Base-by-base conservation (phyloP, 2,888 invertebrate genomes). In the Eupithecia vulgata region DNA sequence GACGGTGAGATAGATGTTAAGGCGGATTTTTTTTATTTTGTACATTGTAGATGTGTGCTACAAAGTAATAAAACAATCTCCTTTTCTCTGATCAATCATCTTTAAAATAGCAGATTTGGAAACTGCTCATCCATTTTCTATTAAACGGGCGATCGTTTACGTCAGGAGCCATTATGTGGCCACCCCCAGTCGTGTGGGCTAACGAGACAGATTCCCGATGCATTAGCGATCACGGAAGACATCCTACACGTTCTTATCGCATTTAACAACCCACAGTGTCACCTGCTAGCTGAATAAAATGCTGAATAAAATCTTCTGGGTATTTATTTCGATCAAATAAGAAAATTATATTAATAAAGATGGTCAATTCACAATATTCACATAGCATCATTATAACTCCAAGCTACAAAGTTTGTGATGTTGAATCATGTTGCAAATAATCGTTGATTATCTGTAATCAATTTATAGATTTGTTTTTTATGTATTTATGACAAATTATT, bases 171-270 rank as follows among this genome's bases (percentile, higher is more conserved):
- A 64, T 64, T 35, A 64, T 37, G 17, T 12, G 37, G n/a, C n/a
- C 21, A 21, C 57, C n/a, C 57, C 21, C 25, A 5, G 25, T 25
- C 1, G 57, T 57, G 62, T 12, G 62, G 12, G 3, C 62, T 64
- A 64, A 64, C 62, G 62, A 64, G 37, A 64, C 34, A 34, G 37
- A 64, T 35, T 17, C 37, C 57, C 21, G 57, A 57, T 57, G 62
- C 61, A 61, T 61, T 64, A 64, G 35, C 37, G 62, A 64, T 35
- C 40, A 35, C 35, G 66, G 40, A 45, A 66, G 42, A 25, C 40
- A 66, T 45, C 66, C 15, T 15, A 30, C 21, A 42, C 40, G 42
- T 21, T 45, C 30, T 66, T 66, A 66, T 66, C 66, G 34, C 37
- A 57, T 37, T 37, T 64, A 13, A 37, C 62, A 64, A 64, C 62